phyloP scores from a whole-genome alignment of 2,888 invertebrate genomes.

The Xiphydria camelus region DNA sequence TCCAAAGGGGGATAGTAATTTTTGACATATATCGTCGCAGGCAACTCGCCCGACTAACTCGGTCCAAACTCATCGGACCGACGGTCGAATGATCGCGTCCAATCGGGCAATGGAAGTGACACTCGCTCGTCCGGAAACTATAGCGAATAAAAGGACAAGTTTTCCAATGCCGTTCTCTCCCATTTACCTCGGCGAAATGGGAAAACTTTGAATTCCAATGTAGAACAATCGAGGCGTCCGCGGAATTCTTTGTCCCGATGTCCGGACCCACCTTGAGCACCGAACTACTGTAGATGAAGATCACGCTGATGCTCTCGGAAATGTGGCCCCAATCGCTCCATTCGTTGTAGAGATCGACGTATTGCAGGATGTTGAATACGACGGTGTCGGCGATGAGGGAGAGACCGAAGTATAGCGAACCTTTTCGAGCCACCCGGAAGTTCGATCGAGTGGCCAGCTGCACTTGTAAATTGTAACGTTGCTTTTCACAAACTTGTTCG shows the following conservation, averaged over 20 bases:
- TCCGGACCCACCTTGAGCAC: conserved; percentile 1
- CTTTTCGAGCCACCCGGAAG: conserved; percentile 2
- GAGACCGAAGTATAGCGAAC: conserved; percentile 6
- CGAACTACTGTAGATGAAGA: neutral
- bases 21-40: no score
- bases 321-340: conserved; percentile 5
- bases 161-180: no score
- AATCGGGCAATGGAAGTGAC: no score
- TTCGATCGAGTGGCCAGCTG: neutral
- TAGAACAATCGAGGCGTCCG: no score
- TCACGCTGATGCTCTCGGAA: neutral
- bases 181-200: no score
- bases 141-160: no score
- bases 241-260: neutral
- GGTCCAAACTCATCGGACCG: no score
- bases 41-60: no score
- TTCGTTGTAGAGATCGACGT: conserved; percentile 3
- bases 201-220: no score
- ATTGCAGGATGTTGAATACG: neutral
- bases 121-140: no score
- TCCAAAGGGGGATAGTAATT: no score
- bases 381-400: neutral
- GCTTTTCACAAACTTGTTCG: neutral
- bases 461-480: conserved; percentile 3
- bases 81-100: no score